Evolutionary conservation across 2,113 vertebrate species (phyloP).

Genomic region (Laticauda laticaudata): DNA sequence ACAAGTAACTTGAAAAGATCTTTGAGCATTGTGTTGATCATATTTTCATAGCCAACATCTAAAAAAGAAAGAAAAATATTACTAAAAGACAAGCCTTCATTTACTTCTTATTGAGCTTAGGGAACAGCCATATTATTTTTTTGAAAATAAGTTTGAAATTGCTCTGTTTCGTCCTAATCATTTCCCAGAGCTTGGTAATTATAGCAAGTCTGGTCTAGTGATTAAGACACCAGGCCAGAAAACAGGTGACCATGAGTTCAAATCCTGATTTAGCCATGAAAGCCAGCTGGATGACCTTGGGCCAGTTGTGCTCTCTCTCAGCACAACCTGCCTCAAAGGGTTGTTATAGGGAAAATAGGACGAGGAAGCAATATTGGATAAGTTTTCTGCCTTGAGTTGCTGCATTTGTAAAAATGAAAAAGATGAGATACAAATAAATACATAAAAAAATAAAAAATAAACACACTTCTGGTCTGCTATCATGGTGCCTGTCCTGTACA

Average conservation of each 20-base stretch:
- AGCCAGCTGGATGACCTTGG: neutral
- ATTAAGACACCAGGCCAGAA: neutral
- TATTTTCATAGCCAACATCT: slow-evolving; percentile 89
- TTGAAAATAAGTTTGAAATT: neutral
- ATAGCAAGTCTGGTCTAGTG: neutral
- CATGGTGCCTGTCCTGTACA: neutral
- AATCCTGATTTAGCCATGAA: neutral
- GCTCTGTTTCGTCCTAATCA: neutral
- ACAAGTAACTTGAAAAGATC: slow-evolving; percentile 94
- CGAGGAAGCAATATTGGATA: neutral
- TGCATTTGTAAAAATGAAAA: neutral
- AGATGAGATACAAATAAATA: neutral
- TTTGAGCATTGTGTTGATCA: slow-evolving; percentile 95
- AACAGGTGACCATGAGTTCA: neutral
- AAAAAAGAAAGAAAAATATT: slow-evolving; percentile 23
- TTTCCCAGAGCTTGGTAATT: neutral
- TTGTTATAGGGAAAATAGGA: neutral
- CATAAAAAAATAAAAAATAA: neutral
- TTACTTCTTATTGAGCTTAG: neutral
- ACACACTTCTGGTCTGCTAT: neutral
- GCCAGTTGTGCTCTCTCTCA: neutral
- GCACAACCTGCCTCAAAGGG: neutral
- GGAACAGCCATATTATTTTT: neutral
- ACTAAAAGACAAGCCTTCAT: neutral
- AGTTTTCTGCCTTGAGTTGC: neutral